A percentile compares a stretch with the other conserved stretches of the same genome.
Evolutionary conservation across 2,888 invertebrate genomes (phyloP).

Genomic region (Amiota communis): DNA sequence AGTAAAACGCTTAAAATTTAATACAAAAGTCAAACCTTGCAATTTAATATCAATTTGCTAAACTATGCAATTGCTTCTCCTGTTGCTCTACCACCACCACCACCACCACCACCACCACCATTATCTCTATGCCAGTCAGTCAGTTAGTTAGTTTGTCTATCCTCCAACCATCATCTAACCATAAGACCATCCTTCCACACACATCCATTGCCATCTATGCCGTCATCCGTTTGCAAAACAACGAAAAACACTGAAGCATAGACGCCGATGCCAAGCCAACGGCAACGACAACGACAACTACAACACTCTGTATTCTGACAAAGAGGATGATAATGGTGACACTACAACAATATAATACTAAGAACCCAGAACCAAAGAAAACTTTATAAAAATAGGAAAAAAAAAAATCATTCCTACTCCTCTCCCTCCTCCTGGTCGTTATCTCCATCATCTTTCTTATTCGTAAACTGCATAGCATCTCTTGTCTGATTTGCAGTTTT

Average conservation of each 20-base stretch:
- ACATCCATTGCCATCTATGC: not conserved
- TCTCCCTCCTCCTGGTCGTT: no score
- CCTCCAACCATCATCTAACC: not conserved
- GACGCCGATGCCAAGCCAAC: conserved; percentile 17
- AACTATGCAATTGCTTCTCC: conserved; percentile 27
- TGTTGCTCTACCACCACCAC: not conserved
- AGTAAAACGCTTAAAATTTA: not conserved
- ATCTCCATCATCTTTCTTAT: no score
- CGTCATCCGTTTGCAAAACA: conserved; percentile 3
- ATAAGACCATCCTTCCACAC: no score
- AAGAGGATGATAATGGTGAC: not conserved
- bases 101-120: no score
- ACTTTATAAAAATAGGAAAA: no score
- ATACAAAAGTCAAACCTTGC: conserved; percentile 26
- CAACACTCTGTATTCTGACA: no score
- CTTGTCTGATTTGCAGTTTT: not conserved
- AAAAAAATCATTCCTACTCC: no score
- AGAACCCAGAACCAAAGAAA: no score
- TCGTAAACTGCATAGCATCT: no score
- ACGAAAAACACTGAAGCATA: conserved; percentile 27
- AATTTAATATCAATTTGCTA: conserved; percentile 31
- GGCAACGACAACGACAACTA: not conserved
- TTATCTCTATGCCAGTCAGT: no score
- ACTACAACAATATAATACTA: not conserved
- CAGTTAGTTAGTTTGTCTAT: not conserved